A percentile compares a stretch with the other conserved stretches of the same genome.
Conservation (phyloP, 2,113 vertebrate genomes). For the Corythornis madagascariensis region DNA sequence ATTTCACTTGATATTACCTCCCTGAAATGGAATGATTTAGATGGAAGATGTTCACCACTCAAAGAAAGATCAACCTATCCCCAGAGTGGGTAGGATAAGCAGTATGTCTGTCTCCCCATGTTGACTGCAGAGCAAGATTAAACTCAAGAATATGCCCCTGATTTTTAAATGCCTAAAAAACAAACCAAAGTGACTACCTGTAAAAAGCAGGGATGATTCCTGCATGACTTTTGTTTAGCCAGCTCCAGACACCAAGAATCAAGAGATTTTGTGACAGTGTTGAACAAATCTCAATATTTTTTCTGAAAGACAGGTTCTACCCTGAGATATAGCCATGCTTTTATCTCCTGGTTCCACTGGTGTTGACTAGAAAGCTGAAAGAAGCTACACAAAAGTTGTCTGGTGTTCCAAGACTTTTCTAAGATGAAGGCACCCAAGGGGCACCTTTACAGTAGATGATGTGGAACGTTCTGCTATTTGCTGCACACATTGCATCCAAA, state of each 20-base stretch:
- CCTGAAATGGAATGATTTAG: background rate
- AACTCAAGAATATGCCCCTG: background rate
- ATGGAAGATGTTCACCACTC: background rate
- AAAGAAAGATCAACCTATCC: background rate
- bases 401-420: background rate
- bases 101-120: background rate
- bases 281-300: background rate
- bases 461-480: background rate
- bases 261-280: background rate
- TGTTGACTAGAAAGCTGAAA: background rate
- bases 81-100: background rate
- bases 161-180: background rate
- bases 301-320: background rate
- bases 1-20: background rate
- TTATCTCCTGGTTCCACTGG: background rate
- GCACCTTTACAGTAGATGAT: background rate
- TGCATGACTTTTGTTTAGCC: background rate
- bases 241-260: background rate
- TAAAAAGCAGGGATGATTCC: background rate
- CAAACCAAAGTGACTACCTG: background rate
- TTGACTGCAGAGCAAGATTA: background rate
- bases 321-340: background rate
- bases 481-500: background rate
- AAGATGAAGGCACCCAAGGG: background rate
- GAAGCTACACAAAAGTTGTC: background rate